phyloP scores from a whole-genome alignment of 2,113 vertebrate genomes.

The Nerophis ophidion region DNA sequence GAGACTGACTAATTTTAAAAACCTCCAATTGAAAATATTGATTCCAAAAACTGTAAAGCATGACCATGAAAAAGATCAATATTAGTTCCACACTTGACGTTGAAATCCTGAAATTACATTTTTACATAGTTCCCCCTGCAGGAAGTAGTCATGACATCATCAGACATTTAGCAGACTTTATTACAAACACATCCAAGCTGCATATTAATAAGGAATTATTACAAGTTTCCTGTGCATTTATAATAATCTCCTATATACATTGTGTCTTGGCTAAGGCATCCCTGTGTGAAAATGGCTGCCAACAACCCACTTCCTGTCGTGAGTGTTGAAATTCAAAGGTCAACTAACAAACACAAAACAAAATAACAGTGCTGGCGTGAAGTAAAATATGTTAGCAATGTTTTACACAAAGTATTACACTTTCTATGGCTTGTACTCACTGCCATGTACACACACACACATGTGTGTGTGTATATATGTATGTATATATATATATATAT shows the following conservation, averaged over 20 bases:
- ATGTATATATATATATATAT: no score
- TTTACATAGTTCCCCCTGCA: no score
- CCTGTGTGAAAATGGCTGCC: slow-evolving; percentile 28
- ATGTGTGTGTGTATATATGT: no score
- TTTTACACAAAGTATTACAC: no score
- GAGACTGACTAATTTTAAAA: no score
- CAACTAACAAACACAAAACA: slow-evolving; percentile 15
- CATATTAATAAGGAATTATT: slow-evolving; percentile 44
- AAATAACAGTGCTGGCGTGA: slow-evolving; percentile 41
- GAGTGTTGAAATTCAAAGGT: slow-evolving; percentile 51
- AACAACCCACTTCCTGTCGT: slow-evolving; percentile 35
- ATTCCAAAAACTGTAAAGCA: no score
- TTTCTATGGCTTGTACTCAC: neutral
- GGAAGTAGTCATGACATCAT: no score
- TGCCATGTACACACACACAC: slow-evolving; percentile 27
- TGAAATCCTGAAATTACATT: no score
- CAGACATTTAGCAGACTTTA: slow-evolving; percentile 19
- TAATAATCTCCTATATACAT: slow-evolving; percentile 19
- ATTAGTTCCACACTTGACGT: no score
- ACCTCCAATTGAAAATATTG: no score
- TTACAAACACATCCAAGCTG: slow-evolving; percentile 65
- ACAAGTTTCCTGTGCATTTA: slow-evolving; percentile 46
- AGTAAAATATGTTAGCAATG: slow-evolving; percentile 10
- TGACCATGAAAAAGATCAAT: no score
- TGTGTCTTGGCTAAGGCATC: slow-evolving; percentile 49